A percentile compares a stretch with the other conserved stretches of the same genome.
Evolutionary conservation across 2,113 vertebrate genomes (phyloP).

Genomic region (Plectropomus leopardus): DNA sequence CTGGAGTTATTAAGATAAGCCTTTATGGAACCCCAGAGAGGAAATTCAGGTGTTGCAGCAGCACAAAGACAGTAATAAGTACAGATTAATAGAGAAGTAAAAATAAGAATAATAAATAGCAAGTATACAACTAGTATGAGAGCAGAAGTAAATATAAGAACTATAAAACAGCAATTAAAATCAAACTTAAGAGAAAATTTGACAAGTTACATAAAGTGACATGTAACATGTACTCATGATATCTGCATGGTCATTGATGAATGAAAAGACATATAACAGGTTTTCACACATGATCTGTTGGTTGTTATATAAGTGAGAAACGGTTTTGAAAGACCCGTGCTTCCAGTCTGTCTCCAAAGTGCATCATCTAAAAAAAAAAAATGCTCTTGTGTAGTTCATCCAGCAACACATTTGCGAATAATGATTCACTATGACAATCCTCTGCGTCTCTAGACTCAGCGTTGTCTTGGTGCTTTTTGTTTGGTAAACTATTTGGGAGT

Average conservation of each 20-base stretch:
- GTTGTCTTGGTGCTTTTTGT: background rate
- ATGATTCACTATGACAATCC: conserved; percentile 11
- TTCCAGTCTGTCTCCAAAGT: no score
- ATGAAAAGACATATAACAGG: background rate
- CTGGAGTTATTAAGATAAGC: no score
- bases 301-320: background rate
- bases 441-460: background rate
- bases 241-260: background rate
- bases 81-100: no score
- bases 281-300: background rate
- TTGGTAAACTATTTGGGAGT: conserved; percentile 1
- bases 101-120: no score
- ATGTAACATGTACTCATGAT: background rate
- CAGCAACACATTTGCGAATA: conserved; percentile 14
- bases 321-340: background rate
- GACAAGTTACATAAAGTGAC: no score
- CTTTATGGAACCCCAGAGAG: no score
- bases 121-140: no score
- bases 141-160: no score
- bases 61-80: no score
- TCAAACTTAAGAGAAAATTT: no score
- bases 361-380: background rate
- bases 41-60: no score
- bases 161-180: no score
- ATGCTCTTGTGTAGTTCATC: conserved; percentile 5